Percentiles rank a stretch among this genome's conserved stretches.
Conservation (phyloP, 2,797 vertebrate species). For the Gadopsis bispinosus region DNA sequence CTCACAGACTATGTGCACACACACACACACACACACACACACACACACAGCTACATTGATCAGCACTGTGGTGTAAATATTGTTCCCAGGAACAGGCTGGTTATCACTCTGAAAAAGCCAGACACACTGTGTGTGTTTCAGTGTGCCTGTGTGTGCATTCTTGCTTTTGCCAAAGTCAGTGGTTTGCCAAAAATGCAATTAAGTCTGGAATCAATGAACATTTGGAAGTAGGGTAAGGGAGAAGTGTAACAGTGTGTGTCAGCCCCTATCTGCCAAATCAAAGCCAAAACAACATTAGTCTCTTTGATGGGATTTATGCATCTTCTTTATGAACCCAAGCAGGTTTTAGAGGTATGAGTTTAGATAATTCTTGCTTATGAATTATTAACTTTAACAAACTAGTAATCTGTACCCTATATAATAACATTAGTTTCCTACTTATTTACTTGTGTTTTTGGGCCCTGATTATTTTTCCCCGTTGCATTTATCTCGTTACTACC, state of each 20-base stretch:
- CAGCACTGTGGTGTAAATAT: constrained; percentile 44
- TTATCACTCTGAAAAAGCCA: constrained; percentile 32
- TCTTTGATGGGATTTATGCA: constrained; percentile 23
- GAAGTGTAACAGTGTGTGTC: constrained; percentile 36
- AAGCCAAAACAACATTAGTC: constrained; percentile 38
- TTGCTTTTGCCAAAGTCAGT: constrained; percentile 54
- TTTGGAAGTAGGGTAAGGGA: constrained; percentile 51
- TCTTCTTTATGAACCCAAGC: neutral
- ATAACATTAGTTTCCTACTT: neutral
- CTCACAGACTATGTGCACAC: neutral
- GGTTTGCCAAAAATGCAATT: constrained; percentile 70
- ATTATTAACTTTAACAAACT: neutral
- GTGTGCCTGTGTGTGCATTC: constrained; percentile 21
- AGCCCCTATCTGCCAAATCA: constrained; percentile 32
- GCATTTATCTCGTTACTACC: neutral
- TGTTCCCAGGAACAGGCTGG: constrained; percentile 26
- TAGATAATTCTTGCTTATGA: neutral
- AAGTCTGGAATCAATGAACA: constrained; percentile 64
- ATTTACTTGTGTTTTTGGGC: neutral
- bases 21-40: neutral
- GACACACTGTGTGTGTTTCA: constrained; percentile 12
- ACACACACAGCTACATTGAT: constrained; percentile 22
- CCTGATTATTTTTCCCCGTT: neutral
- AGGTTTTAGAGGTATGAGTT: neutral
- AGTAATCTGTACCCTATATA: neutral